phyloP scores from a whole-genome alignment of 2,888 invertebrate genomes.

The Epsilonema sp. region DNA sequence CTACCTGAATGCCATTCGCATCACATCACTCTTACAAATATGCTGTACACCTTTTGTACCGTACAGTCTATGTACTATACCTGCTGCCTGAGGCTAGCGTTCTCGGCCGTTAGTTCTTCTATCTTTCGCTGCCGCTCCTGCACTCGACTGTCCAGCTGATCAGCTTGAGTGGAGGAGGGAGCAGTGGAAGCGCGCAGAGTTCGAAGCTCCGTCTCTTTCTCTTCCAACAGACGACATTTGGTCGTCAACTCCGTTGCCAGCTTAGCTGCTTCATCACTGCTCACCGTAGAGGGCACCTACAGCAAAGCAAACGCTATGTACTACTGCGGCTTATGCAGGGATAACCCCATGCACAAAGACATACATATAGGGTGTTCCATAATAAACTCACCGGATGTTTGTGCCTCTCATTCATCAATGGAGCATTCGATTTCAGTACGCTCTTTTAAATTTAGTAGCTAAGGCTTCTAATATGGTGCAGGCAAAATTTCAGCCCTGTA shows the following conservation, averaged over 20 bases:
- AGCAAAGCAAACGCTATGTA: too few relatives aligned
- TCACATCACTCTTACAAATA: not conserved
- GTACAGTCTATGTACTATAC: not conserved
- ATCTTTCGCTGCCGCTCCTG: not conserved
- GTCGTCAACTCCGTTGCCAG: slow-evolving; percentile 7
- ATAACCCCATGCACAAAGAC: too few relatives aligned
- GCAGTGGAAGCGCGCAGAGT: not conserved
- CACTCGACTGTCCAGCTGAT: not conserved
- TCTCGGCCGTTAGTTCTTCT: not conserved
- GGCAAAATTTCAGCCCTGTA: too few relatives aligned
- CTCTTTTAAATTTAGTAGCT: too few relatives aligned
- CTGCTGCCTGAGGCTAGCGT: not conserved
- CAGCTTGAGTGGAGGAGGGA: not conserved
- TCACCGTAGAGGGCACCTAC: too few relatives aligned
- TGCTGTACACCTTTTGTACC: not conserved
- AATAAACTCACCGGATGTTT: too few relatives aligned
- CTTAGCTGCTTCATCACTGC: too few relatives aligned
- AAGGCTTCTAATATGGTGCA: too few relatives aligned
- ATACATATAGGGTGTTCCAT: too few relatives aligned
- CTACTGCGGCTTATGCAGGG: too few relatives aligned
- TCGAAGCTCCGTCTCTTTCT: slow-evolving; percentile 41
- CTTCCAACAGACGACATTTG: slow-evolving; percentile 41
- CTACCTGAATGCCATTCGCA: not conserved
- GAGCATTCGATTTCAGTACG: too few relatives aligned
- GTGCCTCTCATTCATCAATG: too few relatives aligned